Evolutionary conservation across 2,888 invertebrate species (phyloP), one percentile per base, ranked within the genome.

Genomic region (Calameuta idolon): DNA sequence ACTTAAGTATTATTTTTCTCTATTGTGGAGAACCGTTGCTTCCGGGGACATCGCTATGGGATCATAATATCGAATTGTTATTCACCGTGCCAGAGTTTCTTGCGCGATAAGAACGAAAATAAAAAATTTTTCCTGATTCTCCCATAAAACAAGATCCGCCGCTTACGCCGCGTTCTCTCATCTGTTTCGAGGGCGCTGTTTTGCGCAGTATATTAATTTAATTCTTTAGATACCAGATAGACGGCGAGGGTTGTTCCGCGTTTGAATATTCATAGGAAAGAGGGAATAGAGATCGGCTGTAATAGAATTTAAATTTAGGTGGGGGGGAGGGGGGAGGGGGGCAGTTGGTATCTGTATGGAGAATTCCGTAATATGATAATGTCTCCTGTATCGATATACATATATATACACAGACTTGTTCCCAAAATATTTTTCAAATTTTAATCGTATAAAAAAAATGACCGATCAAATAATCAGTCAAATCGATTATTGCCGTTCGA

Each of bases 191-290:
- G 79, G 78, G 82, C 79, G 83, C 87, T 89, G 87, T 89, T 89
- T 90, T 88, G 87, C 86, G 82, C 84, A 87, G 89, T 90, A 89
- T 91, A 91, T 91, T 91, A 91, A 91, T 91, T 91, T 90, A 90
- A 91, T 91, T 91, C 91, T 90, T 91, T 89, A 89, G 89, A 91
- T 91, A 90, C 86, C 89, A 89, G 91, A 91, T 91, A 90, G 89
- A 91, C 87, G 88, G 79, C 83, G 82, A 83, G 80, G 86, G 85
- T 85, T 85, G 85, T 85, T 85, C 84, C 79, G 83, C 82, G 84
- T 89, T 90, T 91, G 91, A 91, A 91, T 91, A 91, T 91, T 91
- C 91, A 91, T 91, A 89, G 90, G 87, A 90, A 91, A 90, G 90
- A 90, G 90, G 89, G 89, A 90, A 91, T 90, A 90, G 91, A 90